Evolutionary conservation across 2,888 invertebrate genomes (phyloP).

Genomic region (Artemia sinica): DNA sequence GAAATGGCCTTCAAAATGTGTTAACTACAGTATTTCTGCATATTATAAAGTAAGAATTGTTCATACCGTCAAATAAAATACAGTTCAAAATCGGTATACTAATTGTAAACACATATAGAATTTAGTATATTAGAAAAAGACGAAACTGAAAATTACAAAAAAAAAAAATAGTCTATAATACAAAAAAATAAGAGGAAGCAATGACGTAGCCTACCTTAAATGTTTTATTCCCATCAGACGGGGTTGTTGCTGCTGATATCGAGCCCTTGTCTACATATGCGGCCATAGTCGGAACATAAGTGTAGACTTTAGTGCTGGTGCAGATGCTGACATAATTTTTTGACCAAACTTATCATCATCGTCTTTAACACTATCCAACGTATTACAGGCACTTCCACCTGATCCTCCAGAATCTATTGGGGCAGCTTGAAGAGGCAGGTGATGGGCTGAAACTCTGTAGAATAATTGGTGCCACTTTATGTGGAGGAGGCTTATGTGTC

Average conservation of each 20-base stretch:
- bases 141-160: too few species aligned
- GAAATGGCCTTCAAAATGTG: too few species aligned
- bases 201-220: background rate
- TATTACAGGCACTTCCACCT: constrained; percentile 1
- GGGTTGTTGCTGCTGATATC: background rate
- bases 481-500: background rate
- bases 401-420: constrained; percentile 1
- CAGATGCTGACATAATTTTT: background rate
- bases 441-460: background rate
- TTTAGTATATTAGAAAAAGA: too few species aligned
- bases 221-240: constrained; percentile 2
- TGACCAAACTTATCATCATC: constrained; percentile 9
- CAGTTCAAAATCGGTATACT: too few species aligned
- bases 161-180: too few species aligned
- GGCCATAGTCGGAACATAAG: background rate
- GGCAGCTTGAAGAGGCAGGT: background rate
- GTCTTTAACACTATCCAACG: background rate
- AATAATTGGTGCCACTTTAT: constrained; percentile 6
- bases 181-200: too few species aligned
- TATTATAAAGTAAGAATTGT: too few species aligned
- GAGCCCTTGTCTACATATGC: constrained; percentile 6
- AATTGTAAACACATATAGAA: too few species aligned
- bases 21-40: too few species aligned
- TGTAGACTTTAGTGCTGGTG: background rate
- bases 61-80: too few species aligned